Evolutionary conservation across 2,797 vertebrate genomes (phyloP).

Genomic region (Echeneis naucrates): DNA sequence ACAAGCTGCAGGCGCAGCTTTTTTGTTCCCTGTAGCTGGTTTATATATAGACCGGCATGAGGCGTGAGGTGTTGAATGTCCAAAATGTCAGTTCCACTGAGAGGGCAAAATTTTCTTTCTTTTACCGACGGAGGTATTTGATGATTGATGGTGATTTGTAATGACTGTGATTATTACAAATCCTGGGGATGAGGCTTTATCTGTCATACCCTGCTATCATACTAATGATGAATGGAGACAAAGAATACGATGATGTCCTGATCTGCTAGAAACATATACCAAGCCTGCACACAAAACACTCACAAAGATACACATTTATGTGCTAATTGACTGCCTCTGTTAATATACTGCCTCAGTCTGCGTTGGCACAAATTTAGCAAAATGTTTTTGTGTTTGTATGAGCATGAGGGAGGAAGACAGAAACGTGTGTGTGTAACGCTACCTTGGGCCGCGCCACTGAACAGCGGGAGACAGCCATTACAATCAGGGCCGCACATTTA

Average conservation of each 20-base stretch:
- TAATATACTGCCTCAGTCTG: conserved; percentile 43
- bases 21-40: neutral
- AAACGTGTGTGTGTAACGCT: conserved; percentile 23
- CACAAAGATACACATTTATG: conserved; percentile 62
- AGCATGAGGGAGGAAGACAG: conserved; percentile 10
- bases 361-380: conserved; percentile 24
- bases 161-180: neutral
- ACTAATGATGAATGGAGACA: conserved; percentile 47
- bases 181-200: neutral
- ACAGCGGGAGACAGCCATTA: conserved; percentile 52
- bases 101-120: neutral
- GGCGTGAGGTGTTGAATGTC: neutral
- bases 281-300: conserved; percentile 38
- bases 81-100: neutral
- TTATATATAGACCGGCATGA: neutral
- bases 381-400: conserved; percentile 23
- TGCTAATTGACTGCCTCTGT: conserved; percentile 51
- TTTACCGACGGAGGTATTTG: neutral
- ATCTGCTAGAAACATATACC: conserved; percentile 47
- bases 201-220: neutral
- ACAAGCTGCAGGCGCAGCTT: neutral
- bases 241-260: conserved; percentile 50
- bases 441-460: conserved; percentile 20
- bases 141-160: neutral
- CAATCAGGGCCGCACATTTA: conserved; percentile 58